Percentiles rank a stretch among this genome's conserved stretches.
Evolutionary conservation across 2,113 vertebrate genomes (phyloP).

Genomic region (Procapra przewalskii): DNA sequence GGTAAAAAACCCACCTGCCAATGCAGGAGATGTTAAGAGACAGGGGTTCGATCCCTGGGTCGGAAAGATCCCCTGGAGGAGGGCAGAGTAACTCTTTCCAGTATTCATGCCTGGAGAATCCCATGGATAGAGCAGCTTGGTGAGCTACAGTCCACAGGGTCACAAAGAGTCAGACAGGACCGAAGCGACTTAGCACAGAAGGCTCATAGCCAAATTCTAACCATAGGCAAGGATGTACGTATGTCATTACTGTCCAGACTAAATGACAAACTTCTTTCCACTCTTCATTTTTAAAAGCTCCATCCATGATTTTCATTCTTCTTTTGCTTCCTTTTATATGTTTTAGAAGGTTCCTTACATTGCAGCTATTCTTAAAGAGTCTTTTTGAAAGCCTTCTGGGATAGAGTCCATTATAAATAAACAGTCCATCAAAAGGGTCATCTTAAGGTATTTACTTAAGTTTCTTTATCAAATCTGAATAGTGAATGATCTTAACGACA

Average conservation of each 20-base stretch:
- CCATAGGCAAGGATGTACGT: neutral
- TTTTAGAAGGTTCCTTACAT: constrained; percentile 10
- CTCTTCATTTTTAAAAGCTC: neutral
- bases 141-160: neutral
- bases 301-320: neutral
- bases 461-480: neutral
- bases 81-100: neutral
- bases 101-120: neutral
- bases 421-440: neutral
- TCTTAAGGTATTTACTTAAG: neutral
- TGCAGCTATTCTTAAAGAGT: neutral
- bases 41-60: neutral
- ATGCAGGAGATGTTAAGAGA: neutral
- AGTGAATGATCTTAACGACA: neutral
- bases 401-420: neutral
- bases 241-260: neutral
- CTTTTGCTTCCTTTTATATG: neutral
- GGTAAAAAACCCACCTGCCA: neutral
- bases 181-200: neutral
- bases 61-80: neutral
- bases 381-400: neutral
- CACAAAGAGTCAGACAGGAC: neutral
- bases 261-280: neutral
- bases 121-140: neutral
- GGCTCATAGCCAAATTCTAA: neutral